Base-by-base conservation (phyloP, 2,113 vertebrate species). In the Seriola rivoliana region DNA sequence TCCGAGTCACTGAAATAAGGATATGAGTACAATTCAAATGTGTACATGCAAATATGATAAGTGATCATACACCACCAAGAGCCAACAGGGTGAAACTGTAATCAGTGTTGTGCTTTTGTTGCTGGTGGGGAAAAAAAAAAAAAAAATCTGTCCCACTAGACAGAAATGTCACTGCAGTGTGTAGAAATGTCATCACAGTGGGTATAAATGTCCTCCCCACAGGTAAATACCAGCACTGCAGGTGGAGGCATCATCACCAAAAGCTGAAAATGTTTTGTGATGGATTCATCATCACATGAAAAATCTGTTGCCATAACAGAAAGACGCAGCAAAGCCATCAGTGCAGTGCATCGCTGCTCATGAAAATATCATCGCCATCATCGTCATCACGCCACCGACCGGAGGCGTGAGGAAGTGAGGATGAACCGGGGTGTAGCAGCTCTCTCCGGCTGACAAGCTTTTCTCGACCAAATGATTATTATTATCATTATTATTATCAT, bases 151-250 rank as follows among this genome's bases (percentile, higher is more conserved):
- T 57, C 58, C 58, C 58, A 34, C 42, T 32, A n/a, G 29, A 60
- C 17, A 81, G 23, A 36, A 60, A 60, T n/a, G 42, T 48, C 23
- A 50, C 29, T 48, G 58, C 71, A 36, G 25, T 16, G 71, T 14
- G 44, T 9, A n/a, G 19, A 70, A 70, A 64, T 48, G 72, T 82
- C 65, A 46, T 23, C 65, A 21, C 57, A 63, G 57, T 69, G 36
- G 71, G 55, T 55, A 52, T 50, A 52, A 62, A 66, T 19, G 29
- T 72, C 69, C 48, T 58, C 9, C 60, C 19, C 59, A 25, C 59
- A 65, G 55, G 32, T 68, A 36, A 64, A 63, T 21, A 63, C 48
- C 36, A 71, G 63, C 72, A 25, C 57, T 21, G 48, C 57, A 63
- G 46, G 71, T 34, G 23, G 48, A 46, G 19, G 58, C 50, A 57